Evolutionary conservation across 2,888 invertebrate genomes (phyloP), one percentile per base, ranked within the genome.

Genomic region (Corbicula japonica): DNA sequence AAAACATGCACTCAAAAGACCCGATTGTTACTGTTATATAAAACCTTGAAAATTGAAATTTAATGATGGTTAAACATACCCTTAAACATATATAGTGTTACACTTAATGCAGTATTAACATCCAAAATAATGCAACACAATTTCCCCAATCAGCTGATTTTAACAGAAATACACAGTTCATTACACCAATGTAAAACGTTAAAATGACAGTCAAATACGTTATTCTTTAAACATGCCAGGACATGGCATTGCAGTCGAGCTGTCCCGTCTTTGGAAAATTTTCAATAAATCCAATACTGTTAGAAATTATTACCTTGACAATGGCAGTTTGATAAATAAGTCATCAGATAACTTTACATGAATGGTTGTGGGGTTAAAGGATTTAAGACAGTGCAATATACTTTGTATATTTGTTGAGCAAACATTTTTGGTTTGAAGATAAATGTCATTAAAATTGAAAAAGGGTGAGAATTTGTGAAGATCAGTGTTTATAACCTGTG

Each of bases 251-350:
- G n/a, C n/a, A n/a, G n/a, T n/a, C 21, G 28, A 4, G 30, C 12
- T 32, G 12, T 32, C 54, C 28, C 54, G 12, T 32, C 54, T 54
- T 23, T 4, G 32, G 54, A 30, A 28, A 41, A 34, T 26, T 71
- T 58, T 48, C 34, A 61, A 30, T 28, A 41, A 71, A 60, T 41
- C 62, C n/a, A n/a, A n/a, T n/a, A n/a, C 71, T n/a, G 62, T 71
- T 71, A 62, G 41, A 34, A 71, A 50, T 62, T 1, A 62, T 71
- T 71, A 71, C 71, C 62, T 52, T 54, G 71, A 62, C 71, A 71
- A 71, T 61, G 30, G n/a, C 3, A 28, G 28, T 54, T 32, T 54
- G 28, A 54, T 28, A 3, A 6, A 30, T 8, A 30, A 54, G 54
- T 54, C 3, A 30, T 30, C 15, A 23, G 50, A 50, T 50, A n/a